phyloP scores from a whole-genome alignment of 2,797 vertebrate genomes.

The Thalassophryne amazonica region DNA sequence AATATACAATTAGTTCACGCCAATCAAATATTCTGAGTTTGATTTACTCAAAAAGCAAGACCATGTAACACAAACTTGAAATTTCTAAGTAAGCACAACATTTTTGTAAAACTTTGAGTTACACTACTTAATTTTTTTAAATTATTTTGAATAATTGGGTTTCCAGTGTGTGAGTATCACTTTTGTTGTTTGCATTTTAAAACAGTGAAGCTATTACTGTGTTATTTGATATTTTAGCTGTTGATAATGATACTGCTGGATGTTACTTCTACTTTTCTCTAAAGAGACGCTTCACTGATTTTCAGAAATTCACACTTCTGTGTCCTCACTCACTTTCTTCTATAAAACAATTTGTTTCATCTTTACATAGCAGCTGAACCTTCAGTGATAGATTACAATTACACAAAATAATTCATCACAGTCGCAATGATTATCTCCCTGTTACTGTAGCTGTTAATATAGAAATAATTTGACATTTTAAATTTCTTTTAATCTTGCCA shows the following conservation, averaged over 20 bases:
- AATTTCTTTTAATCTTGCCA: conserved; percentile 8
- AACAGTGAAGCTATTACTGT: no score
- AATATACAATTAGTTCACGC: no score
- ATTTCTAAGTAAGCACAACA: no score
- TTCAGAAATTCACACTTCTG: not conserved
- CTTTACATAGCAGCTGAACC: conserved; percentile 19
- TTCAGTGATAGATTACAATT: conserved; percentile 19
- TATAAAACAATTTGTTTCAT: not conserved
- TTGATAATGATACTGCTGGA: no score
- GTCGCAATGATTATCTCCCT: not conserved
- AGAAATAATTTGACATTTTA: not conserved
- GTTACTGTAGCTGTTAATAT: not conserved
- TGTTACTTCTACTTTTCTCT: not conserved
- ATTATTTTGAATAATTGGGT: no score
- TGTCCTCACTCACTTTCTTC: not conserved
- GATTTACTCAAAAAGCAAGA: no score
- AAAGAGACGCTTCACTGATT: not conserved
- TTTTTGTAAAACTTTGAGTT: no score
- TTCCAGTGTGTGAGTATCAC: no score
- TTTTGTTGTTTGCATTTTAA: no score
- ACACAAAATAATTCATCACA: conserved; percentile 21
- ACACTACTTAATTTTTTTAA: no score
- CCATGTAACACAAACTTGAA: no score
- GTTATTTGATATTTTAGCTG: not conserved
- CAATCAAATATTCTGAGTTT: no score